phyloP scores from a whole-genome alignment of 2,888 invertebrate genomes.

The Dicyrtoma fusca region DNA sequence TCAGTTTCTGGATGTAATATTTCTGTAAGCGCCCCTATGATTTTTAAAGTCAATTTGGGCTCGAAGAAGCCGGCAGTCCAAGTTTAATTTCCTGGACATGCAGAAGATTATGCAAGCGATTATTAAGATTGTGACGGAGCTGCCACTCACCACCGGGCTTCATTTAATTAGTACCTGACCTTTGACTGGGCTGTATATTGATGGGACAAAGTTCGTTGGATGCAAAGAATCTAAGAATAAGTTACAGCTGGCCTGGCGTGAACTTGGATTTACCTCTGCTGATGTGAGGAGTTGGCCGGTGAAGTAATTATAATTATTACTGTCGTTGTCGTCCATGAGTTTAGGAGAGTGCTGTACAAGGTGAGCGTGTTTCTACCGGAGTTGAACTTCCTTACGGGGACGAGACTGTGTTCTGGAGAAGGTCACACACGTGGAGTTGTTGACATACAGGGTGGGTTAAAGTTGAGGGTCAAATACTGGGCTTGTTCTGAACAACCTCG shows the following conservation, averaged over 20 bases:
- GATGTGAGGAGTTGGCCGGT: slow-evolving; percentile 46
- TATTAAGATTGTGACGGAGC: slow-evolving; percentile 51
- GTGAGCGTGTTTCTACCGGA: slow-evolving; percentile 38
- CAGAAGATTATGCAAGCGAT: slow-evolving; percentile 47
- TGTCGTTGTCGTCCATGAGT: slow-evolving; percentile 44
- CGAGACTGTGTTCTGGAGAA: slow-evolving; percentile 49
- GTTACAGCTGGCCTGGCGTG: slow-evolving; percentile 48
- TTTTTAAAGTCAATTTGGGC: slow-evolving; percentile 45
- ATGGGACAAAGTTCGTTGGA: slow-evolving; percentile 50
- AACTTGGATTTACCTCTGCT: slow-evolving; percentile 51
- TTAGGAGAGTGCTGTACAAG: slow-evolving; percentile 47
- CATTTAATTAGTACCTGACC: slow-evolving; percentile 43
- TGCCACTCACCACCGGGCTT: slow-evolving; percentile 54
- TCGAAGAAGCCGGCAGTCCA: slow-evolving; percentile 38
- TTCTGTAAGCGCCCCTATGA: slow-evolving; percentile 47
- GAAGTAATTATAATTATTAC: too few species aligned
- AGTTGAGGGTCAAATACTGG: slow-evolving; percentile 14
- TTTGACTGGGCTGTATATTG: slow-evolving; percentile 50
- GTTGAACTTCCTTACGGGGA: slow-evolving; percentile 43
- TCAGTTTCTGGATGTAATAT: slow-evolving; percentile 51
- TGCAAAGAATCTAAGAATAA: slow-evolving; percentile 43
- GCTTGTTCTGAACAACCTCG: slow-evolving; percentile 43
- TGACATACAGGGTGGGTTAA: slow-evolving; percentile 41
- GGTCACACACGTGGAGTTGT: slow-evolving; percentile 48
- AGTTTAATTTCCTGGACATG: slow-evolving; percentile 46